Conservation (phyloP, 1,140 invertebrate genomes). For the Pentalonia nigronervosa region DNA sequence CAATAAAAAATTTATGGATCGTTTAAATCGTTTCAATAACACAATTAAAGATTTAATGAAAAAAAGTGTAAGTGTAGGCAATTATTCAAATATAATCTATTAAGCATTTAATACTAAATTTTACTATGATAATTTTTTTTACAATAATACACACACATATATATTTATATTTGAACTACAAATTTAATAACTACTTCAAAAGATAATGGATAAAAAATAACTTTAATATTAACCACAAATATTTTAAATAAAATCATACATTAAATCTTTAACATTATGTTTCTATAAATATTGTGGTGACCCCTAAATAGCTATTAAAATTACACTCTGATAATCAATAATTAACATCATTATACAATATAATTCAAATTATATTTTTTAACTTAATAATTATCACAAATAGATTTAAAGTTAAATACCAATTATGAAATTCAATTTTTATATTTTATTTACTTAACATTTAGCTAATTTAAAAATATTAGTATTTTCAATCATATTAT, state of each 20-base stretch:
- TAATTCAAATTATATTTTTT: background rate
- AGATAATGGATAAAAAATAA: background rate
- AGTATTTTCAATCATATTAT: background rate
- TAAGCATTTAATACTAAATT: background rate
- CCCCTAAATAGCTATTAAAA: background rate
- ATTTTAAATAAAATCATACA: background rate
- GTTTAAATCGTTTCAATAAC: constrained; percentile 58
- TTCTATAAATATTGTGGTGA: background rate
- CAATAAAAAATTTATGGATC: constrained; percentile 58
- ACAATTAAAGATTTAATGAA: constrained; percentile 44
- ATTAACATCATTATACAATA: background rate
- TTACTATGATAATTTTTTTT: background rate
- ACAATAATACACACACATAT: background rate
- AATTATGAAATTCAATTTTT: background rate
- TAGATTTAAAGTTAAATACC: background rate
- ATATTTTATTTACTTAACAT: too few relatives aligned
- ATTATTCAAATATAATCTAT: background rate
- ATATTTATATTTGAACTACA: background rate
- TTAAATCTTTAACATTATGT: background rate
- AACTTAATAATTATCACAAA: background rate
- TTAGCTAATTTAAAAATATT: background rate
- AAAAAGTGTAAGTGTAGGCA: constrained; percentile 54
- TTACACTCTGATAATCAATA: background rate
- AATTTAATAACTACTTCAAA: background rate
- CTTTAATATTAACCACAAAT: background rate